Evolutionary conservation across 1,140 invertebrate species (phyloP).

Genomic region (Platorchestia sp.): DNA sequence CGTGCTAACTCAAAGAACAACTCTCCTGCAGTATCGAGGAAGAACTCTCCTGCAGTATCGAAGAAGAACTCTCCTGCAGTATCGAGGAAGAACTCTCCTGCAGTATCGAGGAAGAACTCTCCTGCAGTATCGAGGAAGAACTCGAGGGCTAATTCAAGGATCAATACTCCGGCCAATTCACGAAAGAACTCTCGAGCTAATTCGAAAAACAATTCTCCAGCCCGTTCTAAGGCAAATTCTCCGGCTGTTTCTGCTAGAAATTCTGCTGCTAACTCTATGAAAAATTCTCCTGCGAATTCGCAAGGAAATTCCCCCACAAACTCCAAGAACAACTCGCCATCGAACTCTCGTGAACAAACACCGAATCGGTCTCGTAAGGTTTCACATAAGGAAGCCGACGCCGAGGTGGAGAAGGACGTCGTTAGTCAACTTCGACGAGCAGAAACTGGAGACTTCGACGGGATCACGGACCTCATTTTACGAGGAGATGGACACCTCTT

Average conservation of each 20-base stretch:
- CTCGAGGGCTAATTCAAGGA: constrained; percentile 21
- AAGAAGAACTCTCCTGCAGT: background rate
- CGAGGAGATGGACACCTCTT: constrained; percentile 80
- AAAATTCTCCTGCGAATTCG: background rate
- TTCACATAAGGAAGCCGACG: constrained; percentile 23
- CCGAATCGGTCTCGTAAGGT: background rate
- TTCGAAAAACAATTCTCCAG: constrained; percentile 44
- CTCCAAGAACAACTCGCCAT: background rate
- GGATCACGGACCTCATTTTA: constrained; percentile 57
- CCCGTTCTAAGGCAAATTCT: background rate
- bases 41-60: too few relatives aligned
- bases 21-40: constrained; percentile 7
- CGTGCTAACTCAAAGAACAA: background rate
- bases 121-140: background rate
- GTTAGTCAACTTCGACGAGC: constrained; percentile 74
- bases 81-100: background rate
- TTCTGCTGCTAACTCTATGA: background rate
- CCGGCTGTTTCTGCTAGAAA: background rate
- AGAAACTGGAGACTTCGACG: constrained; percentile 60
- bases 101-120: background rate
- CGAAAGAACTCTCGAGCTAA: background rate
- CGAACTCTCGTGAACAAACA: constrained; percentile 55
- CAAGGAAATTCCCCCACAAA: background rate
- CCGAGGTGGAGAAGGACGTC: constrained; percentile 61
- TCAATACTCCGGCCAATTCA: background rate